Conservation (phyloP, 2,888 invertebrate species). For the Gnatocerus cornutus region DNA sequence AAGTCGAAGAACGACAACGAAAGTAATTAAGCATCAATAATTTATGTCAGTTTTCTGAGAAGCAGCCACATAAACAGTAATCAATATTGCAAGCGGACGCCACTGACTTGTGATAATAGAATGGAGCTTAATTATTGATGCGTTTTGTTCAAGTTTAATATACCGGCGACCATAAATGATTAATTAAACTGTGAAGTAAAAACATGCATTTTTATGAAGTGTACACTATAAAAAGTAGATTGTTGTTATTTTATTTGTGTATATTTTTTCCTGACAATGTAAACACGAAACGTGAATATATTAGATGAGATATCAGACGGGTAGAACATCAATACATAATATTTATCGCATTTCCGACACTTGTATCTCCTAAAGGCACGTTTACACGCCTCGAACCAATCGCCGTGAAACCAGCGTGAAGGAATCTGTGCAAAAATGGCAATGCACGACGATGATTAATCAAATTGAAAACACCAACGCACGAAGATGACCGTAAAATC, state of each 20-base stretch:
- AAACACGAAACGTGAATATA: slow-evolving; percentile 21
- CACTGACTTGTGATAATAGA: slow-evolving; percentile 10
- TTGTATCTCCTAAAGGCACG: slow-evolving; percentile 8
- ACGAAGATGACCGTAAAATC: slow-evolving; percentile 33
- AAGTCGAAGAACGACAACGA: slow-evolving; percentile 6
- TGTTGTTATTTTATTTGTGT: slow-evolving; percentile 3
- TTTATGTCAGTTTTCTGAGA: slow-evolving; percentile 29
- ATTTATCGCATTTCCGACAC: slow-evolving; percentile 15
- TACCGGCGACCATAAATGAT: not conserved
- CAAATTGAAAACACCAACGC: slow-evolving; percentile 40
- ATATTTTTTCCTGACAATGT: slow-evolving; percentile 2
- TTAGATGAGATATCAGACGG: slow-evolving; percentile 21
- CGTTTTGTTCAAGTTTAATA: slow-evolving; percentile 1
- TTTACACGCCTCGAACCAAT: slow-evolving; percentile 12
- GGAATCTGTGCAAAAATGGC: slow-evolving; percentile 4
- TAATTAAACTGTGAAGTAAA: not conserved
- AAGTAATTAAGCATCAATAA: slow-evolving; percentile 37
- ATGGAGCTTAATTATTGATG: not conserved
- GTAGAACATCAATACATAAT: slow-evolving; percentile 19
- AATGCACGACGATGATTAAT: slow-evolving; percentile 4
- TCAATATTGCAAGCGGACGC: slow-evolving; percentile 17
- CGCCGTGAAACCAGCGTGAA: not conserved
- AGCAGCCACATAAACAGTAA: slow-evolving; percentile 8
- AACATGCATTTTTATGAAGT: not conserved
- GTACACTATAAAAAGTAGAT: slow-evolving; percentile 1